Evolutionary conservation across 2,888 invertebrate species (phyloP), one percentile per base, ranked within the genome.

Genomic region (Leptopterna dolabrata): DNA sequence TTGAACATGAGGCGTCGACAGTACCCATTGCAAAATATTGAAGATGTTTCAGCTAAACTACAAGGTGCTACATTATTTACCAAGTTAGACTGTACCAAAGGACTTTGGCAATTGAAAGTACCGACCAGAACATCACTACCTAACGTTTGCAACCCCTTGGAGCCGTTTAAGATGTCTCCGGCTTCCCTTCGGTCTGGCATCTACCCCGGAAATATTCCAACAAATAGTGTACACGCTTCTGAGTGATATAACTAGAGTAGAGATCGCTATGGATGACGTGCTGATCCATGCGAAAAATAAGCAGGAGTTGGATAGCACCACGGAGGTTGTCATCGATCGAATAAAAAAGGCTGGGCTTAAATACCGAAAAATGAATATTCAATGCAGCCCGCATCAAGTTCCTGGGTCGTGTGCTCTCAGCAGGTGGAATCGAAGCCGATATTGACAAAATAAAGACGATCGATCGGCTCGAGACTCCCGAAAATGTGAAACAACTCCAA

Each of bases 341-440:
- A 2, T 86, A 41, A 81, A 87, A 43, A 87, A 90, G 73, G 76
- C 89, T 43, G 90, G 90, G 87, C 89, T 91, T 0, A 85, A 91
- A 91, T 76, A 86, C 90, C 45, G 87, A 89, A 7, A 91, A 91
- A 90, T 91, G 90, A 84, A 16, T 88, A 27, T 78, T 90, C 63
- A 86, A 89, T 27, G 47, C 80, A 89, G 0, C 89, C 87, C 85
- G 88, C 87, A 80, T 91, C 0, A 13, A 19, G 9, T 82, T 82
- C 55, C 29, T 91, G 19, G 90, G 90, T 0, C 90, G 91, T 78
- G 87, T 90, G 1, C 87, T 90, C 9, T 88, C 89, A 3, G 86
- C 88, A 43, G 55, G 89, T 11, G 90, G 90, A 7, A 90, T 90
- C 9, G 63, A 86, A 7, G 88, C 88, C 6, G 90, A 90, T 76